Base-by-base conservation (phyloP, 2,888 invertebrate species). In the Phorcus lineatus region DNA sequence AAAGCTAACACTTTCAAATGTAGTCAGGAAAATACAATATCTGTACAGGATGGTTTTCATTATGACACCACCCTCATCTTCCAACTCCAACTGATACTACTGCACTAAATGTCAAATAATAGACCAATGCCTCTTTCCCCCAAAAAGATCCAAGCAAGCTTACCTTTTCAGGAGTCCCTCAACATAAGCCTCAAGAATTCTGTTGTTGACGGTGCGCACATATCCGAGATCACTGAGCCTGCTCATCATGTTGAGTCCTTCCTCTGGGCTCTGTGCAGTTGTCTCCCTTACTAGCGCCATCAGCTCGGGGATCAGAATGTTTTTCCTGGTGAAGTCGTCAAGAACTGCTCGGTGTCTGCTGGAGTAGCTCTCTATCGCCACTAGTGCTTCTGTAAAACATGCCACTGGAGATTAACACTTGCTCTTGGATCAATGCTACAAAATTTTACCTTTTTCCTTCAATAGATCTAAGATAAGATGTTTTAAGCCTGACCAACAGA, bases 81-180 rank as follows among this genome's bases (percentile, higher is more conserved):
- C 36, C 36, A 36, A 36, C 36, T 4, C 7, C 36, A 36, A 36
- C 7, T 36, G 36, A 36, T 36, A 36, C 4, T 36, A 36, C 36
- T 36, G 36, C 36, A 36, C 2, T 36, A 36, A 36, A 36, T 36
- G 36, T 36, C 7, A 4, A 36, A 4, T 36, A 2, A 36, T 36
- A 36, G 7, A 36, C 7, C 36, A 36, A 36, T 2, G 4, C 36
- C 36, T 36, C 36, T 4, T 4, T 36, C 36, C 4, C 36, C 2
- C 36, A 2, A 36, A 36, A 36, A 36, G 7, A 36, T 36, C 36
- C 36, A 2, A 36, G 36, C 11, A 47, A n/a, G 57, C 79, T 17
- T 0, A 81, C 83, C 81, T 57, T 3, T 77, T 70, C n/a, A 83
- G 6, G 16, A 79, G 57, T 53, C 74, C 79, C 9, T 78, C 47